Evolutionary conservation across 2,888 invertebrate species (phyloP), one percentile per base, ranked within the genome.

Genomic region (Crossocerus cetratus): DNA sequence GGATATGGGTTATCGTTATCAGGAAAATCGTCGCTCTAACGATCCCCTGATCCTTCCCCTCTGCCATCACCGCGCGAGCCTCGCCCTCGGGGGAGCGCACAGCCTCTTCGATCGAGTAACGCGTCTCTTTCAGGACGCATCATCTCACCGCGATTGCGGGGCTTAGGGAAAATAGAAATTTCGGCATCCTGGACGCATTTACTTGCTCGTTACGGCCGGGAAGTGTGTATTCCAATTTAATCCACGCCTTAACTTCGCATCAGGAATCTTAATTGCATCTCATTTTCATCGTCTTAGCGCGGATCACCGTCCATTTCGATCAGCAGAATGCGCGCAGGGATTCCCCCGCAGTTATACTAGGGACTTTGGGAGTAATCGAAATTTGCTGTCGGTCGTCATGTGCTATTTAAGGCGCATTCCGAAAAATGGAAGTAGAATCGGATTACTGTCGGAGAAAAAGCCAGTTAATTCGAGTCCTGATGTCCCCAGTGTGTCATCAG

Each of bases 401-500:
- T 8, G 11, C 32, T 32, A 32, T 32, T 32, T 11, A 11, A 32
- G 32, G 32, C 11, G 32, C 32, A 32, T 32, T 32, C 32, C 32
- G 8, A 3, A 11, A 32, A 32, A 32, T 32, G 32, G 11, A 32
- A 32, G 32, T 32, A 1, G 3, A 32, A 21, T 20, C 49, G 68
- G 55, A 62, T 58, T 84, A 83, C 80, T 77, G 77, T 76, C 65
- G 76, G 79, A 71, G 54, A 71, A 69, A 72, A 56, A 64, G 76
- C 72, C 83, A 84, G 86, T 87, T 87, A 87, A 87, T 87, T 86
- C 80, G 67, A 67, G 82, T 5, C 8, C 32, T 84, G 77, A 84
- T 84, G 85, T 87, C 87, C 84, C 86, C 72, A 61, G 83, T 80
- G 87, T 84, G 82, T 87, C 86, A 80, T 87, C 86, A 83, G 78